These are phyloP conservation scores for Nephila pilipes DNA, from an alignment of 1,140 invertebrate genomes.

Conservation along the genomic window DNA sequence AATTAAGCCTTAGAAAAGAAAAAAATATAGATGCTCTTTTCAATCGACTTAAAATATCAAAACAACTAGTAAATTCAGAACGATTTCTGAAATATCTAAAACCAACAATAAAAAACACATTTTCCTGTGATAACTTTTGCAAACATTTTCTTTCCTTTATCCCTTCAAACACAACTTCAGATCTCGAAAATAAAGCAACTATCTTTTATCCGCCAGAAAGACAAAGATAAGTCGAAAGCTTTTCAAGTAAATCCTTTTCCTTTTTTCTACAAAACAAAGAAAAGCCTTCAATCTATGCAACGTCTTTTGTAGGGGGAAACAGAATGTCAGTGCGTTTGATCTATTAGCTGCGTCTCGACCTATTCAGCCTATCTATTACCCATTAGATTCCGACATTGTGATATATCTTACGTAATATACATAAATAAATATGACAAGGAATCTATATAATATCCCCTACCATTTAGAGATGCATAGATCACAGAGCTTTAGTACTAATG, in stretches of 20 bases:
- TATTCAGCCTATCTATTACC: slow-evolving; percentile 27
- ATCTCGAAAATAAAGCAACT: neutral
- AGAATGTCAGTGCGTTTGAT: neutral
- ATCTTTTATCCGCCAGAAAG: neutral
- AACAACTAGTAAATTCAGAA: neutral
- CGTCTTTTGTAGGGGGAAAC: neutral
- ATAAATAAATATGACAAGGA: slow-evolving; percentile 64
- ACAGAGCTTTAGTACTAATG: slow-evolving; percentile 37
- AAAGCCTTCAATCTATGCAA: neutral
- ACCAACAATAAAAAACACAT: neutral
- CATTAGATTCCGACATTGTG: slow-evolving; percentile 41
- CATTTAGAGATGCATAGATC: slow-evolving; percentile 64
- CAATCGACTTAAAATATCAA: too few relatives aligned
- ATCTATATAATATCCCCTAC: slow-evolving; percentile 36
- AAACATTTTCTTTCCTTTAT: neutral
- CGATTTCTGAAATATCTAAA: neutral
- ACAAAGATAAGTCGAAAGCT: neutral
- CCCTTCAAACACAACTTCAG: neutral
- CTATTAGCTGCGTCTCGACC: slow-evolving; percentile 39
- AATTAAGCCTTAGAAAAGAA: too few relatives aligned
- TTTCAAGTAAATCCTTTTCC: neutral
- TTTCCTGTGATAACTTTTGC: neutral
- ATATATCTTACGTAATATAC: neutral
- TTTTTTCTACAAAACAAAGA: neutral
- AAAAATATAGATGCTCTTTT: too few relatives aligned